phyloP scores from a whole-genome alignment of 2,113 vertebrate species.

The Haemorhous mexicanus region DNA sequence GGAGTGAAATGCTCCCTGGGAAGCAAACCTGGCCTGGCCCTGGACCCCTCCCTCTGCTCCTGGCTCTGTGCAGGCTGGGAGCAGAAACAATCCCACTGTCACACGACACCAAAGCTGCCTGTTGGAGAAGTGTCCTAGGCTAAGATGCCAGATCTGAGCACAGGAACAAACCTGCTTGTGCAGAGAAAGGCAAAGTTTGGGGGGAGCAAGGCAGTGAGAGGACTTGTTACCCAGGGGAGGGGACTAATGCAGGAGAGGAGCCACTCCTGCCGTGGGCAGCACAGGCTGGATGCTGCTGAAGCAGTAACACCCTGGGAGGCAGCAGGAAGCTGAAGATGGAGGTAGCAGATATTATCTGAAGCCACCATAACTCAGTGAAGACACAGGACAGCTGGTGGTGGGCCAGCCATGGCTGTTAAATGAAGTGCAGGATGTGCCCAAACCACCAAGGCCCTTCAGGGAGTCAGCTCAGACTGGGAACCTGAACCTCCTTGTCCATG shows the following conservation, averaged over 20 bases:
- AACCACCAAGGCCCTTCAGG: neutral
- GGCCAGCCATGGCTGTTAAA: neutral
- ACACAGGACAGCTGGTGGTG: neutral
- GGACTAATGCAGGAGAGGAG: neutral
- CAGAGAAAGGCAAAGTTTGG: neutral
- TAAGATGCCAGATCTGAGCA: neutral
- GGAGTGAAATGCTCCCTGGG: neutral
- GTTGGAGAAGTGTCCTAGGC: neutral
- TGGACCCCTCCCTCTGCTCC: neutral
- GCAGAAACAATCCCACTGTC: neutral
- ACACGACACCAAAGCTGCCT: neutral
- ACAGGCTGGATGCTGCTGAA: neutral
- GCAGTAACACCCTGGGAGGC: neutral
- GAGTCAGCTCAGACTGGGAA: neutral
- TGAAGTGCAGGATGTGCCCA: neutral
- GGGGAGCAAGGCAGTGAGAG: neutral
- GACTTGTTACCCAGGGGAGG: neutral
- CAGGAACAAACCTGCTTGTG: neutral
- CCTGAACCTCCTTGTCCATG: neutral
- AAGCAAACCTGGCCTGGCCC: neutral
- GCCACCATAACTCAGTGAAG: neutral
- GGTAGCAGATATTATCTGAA: neutral
- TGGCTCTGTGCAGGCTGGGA: neutral
- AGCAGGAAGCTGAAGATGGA: neutral
- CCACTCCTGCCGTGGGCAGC: neutral